Percentiles rank a stretch among this genome's conserved stretches.
phyloP scores from a whole-genome alignment of 2,797 vertebrate genomes.

The Rhodeus uyekii region DNA sequence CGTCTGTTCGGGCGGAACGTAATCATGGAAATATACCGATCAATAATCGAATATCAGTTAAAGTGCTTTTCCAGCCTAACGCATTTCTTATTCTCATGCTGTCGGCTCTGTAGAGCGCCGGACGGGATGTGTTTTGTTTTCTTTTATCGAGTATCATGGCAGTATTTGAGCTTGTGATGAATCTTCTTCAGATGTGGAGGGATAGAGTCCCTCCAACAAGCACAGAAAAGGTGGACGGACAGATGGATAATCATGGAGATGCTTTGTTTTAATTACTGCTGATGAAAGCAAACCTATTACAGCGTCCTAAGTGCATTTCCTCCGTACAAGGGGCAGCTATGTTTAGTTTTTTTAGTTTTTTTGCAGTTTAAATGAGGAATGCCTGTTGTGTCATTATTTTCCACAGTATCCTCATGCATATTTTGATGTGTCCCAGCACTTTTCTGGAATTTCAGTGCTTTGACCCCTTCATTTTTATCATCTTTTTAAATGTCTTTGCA shows the following conservation, averaged over 20 bases:
- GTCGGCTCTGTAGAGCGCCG: neutral
- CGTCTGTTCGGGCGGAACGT: neutral
- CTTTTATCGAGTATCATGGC: conserved; percentile 4
- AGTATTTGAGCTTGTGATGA: conserved; percentile 15
- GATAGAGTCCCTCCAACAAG: conserved; percentile 8
- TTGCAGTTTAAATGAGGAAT: conserved; percentile 19
- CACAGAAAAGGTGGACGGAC: conserved; percentile 18
- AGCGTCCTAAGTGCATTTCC: conserved; percentile 47
- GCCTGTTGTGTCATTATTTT: conserved; percentile 3
- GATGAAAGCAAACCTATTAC: conserved; percentile 9
- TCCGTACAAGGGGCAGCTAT: conserved; percentile 44
- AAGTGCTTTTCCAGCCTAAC: conserved; percentile 57
- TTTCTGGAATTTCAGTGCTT: conserved; percentile 31
- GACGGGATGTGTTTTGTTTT: conserved; percentile 14
- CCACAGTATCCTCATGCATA: conserved; percentile 23
- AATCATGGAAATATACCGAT: conserved; percentile 50
- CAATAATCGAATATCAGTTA: conserved; percentile 53
- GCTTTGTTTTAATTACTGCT: conserved; percentile 1
- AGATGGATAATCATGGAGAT: conserved; percentile 2
- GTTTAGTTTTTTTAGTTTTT: neutral
- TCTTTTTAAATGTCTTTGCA: neutral
- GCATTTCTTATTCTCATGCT: conserved; percentile 32
- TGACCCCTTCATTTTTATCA: neutral
- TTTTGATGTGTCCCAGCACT: conserved; percentile 36
- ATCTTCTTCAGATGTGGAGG: neutral